These are phyloP conservation scores for Nemapogon koenigi DNA, from an alignment of 2,888 invertebrate species.

Conservation along the genomic window DNA sequence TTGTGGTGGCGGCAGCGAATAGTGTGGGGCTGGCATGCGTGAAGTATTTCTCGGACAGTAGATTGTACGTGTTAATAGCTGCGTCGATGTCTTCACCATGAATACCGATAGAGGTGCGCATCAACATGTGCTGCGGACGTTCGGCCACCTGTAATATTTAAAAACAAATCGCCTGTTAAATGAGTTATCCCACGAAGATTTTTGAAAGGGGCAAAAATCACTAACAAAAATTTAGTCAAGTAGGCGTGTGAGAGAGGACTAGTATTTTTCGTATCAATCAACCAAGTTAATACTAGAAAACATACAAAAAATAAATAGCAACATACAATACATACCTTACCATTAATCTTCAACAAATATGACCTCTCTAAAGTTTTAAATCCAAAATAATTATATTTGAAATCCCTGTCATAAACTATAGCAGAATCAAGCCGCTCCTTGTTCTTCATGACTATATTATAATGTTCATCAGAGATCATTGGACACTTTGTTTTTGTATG, in stretches of 20 bases:
- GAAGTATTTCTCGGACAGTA: conserved; percentile 93
- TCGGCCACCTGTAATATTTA: conserved; percentile 82
- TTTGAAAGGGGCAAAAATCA: too few species aligned
- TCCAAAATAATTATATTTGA: conserved; percentile 98
- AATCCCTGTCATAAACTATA: conserved; percentile 97
- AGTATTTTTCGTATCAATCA: too few species aligned
- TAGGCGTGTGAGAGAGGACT: too few species aligned
- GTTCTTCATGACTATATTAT: conserved; percentile 82
- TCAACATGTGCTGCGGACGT: conserved; percentile 97
- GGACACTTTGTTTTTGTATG: conserved; percentile 76
- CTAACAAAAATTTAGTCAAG: too few species aligned
- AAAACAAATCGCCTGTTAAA: too few species aligned
- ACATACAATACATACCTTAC: conserved; percentile 60
- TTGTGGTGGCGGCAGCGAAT: conserved; percentile 91
- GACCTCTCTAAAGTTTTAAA: conserved; percentile 97
- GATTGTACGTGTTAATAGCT: conserved; percentile 95
- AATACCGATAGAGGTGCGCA: conserved; percentile 96
- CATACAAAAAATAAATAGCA: background rate
- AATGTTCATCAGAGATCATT: conserved; percentile 85
- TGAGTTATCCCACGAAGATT: too few species aligned
- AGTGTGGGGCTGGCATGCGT: conserved; percentile 98
- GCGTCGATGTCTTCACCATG: conserved; percentile 92
- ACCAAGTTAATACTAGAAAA: too few species aligned
- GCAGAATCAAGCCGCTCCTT: conserved; percentile 92
- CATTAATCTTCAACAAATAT: conserved; percentile 90